These are phyloP conservation scores for Callospermophilus lateralis DNA, from an alignment of 2,113 vertebrate genomes.

Conservation along the genomic window DNA sequence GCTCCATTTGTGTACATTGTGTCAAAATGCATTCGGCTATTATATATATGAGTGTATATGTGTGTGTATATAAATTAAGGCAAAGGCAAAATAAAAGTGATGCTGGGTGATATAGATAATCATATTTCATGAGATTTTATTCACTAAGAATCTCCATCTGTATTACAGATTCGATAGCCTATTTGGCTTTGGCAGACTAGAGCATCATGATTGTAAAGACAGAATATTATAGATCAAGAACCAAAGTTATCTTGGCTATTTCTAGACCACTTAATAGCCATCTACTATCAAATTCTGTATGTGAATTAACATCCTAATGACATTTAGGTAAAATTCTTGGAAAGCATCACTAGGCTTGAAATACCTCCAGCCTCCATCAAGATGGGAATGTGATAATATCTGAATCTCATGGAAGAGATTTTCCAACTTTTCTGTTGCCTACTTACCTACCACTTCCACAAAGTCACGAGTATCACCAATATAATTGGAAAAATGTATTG, in stretches of 20 bases:
- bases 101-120: not conserved
- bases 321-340: not conserved
- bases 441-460: not conserved
- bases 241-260: not conserved
- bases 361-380: not conserved
- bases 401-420: not conserved
- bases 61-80: not conserved
- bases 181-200: not conserved
- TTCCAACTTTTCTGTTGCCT: not conserved
- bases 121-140: not conserved
- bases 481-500: not conserved
- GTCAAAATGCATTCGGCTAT: too few relatives aligned
- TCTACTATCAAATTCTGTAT: not conserved
- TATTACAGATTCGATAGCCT: not conserved
- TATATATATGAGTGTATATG: too few relatives aligned
- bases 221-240: not conserved
- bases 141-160: not conserved
- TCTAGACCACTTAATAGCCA: not conserved
- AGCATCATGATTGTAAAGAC: not conserved
- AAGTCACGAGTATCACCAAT: not conserved
- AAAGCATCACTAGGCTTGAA: not conserved
- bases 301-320: too few relatives aligned
- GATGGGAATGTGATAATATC: not conserved
- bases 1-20: too few relatives aligned
- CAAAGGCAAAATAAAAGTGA: slow-evolving; percentile 9